phyloP scores from a whole-genome alignment of 2,888 invertebrate species.

The Pelosia muscerda region DNA sequence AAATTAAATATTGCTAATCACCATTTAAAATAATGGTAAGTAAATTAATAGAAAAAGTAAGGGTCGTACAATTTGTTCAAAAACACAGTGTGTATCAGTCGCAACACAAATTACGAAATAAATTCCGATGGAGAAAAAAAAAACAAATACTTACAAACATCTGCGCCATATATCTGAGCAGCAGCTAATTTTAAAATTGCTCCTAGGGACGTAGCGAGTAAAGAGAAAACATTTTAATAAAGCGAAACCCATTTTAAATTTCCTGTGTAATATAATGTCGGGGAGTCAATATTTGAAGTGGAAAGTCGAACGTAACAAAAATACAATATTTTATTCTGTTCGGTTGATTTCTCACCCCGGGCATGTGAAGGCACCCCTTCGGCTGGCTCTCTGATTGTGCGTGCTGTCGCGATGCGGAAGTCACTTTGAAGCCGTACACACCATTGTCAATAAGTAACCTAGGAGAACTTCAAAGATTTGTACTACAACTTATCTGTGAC shows the following conservation, averaged over 20 bases:
- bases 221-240: slow-evolving; percentile 45
- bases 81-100: background rate
- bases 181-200: slow-evolving; percentile 38
- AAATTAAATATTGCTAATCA: background rate
- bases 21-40: background rate
- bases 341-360: slow-evolving; percentile 66
- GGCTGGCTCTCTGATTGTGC: slow-evolving; percentile 59
- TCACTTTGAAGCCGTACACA: slow-evolving; percentile 67
- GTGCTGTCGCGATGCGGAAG: slow-evolving; percentile 57
- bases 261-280: slow-evolving; percentile 42
- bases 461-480: slow-evolving; percentile 59
- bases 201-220: slow-evolving; percentile 26
- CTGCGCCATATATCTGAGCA: slow-evolving; percentile 17
- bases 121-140: background rate
- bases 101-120: background rate
- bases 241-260: slow-evolving; percentile 47
- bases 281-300: slow-evolving; percentile 49
- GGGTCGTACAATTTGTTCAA: background rate
- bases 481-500: slow-evolving; percentile 18
- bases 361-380: slow-evolving; percentile 26
- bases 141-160: slow-evolving; percentile 16
- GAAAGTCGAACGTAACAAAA: slow-evolving; percentile 50
- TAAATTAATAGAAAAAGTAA: background rate
- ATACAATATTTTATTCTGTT: slow-evolving; percentile 60
- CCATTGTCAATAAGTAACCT: slow-evolving; percentile 61